Evolutionary conservation across 53 echinoderm and acorn worm species (phyloP).

Genomic region (Echinarachnius parma): DNA sequence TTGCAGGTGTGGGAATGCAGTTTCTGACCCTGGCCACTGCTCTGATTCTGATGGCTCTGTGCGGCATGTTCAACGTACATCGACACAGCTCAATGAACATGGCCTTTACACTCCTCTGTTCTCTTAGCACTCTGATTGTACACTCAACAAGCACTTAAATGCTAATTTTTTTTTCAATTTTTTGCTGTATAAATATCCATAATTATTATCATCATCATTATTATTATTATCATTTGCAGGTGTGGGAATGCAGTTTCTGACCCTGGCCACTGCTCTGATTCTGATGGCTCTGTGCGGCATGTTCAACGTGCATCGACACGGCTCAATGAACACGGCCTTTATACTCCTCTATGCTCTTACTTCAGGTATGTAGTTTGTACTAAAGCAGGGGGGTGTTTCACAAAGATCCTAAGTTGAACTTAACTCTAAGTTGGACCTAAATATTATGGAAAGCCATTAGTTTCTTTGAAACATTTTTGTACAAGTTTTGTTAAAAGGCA

Average conservation of each 20-base stretch:
- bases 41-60: constrained; percentile 87
- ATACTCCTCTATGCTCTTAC: constrained; percentile 94
- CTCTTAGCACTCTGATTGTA: no score
- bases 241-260: constrained; percentile 93
- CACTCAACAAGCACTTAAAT: no score
- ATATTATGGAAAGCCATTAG: no score
- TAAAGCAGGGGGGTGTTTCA: no score
- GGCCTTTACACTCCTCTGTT: constrained; percentile 87
- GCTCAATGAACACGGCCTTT: constrained; percentile 98
- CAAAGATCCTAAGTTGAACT: no score
- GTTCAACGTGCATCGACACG: constrained; percentile 98
- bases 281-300: constrained; percentile 92
- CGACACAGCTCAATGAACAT: constrained; percentile 98
- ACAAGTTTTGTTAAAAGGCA: no score
- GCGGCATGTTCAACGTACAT: constrained; percentile 98
- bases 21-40: constrained; percentile 84
- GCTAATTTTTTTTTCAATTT: no score
- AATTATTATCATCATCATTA: no score
- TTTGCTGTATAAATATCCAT: no score
- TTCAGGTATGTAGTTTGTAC: constrained; percentile 48
- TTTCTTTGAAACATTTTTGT: no score
- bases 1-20: constrained; percentile 95
- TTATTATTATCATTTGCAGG: no score
- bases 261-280: constrained; percentile 79
- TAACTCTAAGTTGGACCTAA: no score